Conservation (phyloP, 2,797 vertebrate genomes). For the Acestrorhynchus altus region DNA sequence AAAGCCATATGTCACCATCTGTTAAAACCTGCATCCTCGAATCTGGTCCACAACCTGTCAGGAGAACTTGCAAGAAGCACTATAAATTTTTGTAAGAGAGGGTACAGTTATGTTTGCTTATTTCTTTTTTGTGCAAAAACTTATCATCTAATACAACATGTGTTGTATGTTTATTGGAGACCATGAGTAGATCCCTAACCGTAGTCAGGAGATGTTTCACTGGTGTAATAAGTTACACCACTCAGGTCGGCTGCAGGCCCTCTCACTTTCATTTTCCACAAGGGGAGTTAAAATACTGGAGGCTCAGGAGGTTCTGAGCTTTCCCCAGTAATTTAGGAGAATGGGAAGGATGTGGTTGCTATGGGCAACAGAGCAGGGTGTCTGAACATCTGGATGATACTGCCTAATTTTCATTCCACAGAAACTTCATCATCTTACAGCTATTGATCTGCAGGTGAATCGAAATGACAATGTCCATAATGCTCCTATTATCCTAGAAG, state of each 20-base stretch:
- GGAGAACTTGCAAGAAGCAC: slow-evolving; percentile 34
- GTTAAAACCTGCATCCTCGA: slow-evolving; percentile 59
- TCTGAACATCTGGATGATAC: slow-evolving; percentile 63
- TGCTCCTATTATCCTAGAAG: background rate
- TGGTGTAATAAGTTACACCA: no score
- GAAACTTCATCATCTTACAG: slow-evolving; percentile 17
- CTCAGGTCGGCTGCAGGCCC: slow-evolving; percentile 61
- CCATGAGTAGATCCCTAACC: no score
- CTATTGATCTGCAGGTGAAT: slow-evolving; percentile 33
- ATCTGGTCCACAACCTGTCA: slow-evolving; percentile 58
- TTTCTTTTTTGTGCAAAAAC: slow-evolving; percentile 39
- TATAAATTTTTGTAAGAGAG: slow-evolving; percentile 59
- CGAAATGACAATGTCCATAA: slow-evolving; percentile 38
- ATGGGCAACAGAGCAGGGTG: slow-evolving; percentile 61
- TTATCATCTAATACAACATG: slow-evolving; percentile 53
- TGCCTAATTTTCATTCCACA: slow-evolving; percentile 52
- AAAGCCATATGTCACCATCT: slow-evolving; percentile 65
- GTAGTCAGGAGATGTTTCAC: no score
- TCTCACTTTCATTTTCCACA: slow-evolving; percentile 51
- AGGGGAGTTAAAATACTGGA: slow-evolving; percentile 68
- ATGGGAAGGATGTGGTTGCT: slow-evolving; percentile 67
- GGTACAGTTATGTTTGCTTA: slow-evolving; percentile 33
- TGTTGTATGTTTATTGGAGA: slow-evolving; percentile 36
- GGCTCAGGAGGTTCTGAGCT: slow-evolving; percentile 69
- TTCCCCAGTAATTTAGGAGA: slow-evolving; percentile 69